Base-by-base conservation (phyloP, 2,888 invertebrate genomes). In the Limenitis camilla region DNA sequence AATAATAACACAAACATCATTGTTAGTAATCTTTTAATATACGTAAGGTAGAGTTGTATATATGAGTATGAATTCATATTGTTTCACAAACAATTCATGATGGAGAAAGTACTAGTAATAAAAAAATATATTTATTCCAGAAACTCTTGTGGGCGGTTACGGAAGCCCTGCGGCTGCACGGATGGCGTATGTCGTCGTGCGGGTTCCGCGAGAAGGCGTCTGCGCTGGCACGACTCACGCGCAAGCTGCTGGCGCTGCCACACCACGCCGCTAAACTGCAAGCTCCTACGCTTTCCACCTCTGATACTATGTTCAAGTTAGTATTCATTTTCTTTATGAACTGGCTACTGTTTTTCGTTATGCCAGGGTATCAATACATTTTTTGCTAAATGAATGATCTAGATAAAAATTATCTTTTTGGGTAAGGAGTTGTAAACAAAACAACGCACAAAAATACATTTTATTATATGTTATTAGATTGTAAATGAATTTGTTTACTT, bases 111-210 rank as follows among this genome's bases (percentile, higher is more conserved):
- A 42, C 6, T 28, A 30, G 4, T 8, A 6, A 28, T 40, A n/a
- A 4, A 28, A 28, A 6, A 28, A 42, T 9, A 30, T 33, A 19
- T 32, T 35, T 45, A 9, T 47, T 46, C 3, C 72, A 93, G 93
- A 95, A 95, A 89, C 82, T 95, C 29, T 79, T 94, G 11, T 94
- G 94, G 94, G 94, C 94, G 0, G 93, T 94, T 5, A 92, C 94
- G 3, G 92, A 93, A 67, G 93, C 94, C 0, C 79, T 95, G 11
- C 90, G 93, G 40, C 85, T 88, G 29, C 92, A 92, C 72, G 93
- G 93, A 38, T 91, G 94, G 68, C 90, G 90, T 0, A 89, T 91
- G 81, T 88, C 86, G 0, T 93, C 94, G 63, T 89, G 91, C 0
- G 89, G 91, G 39, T 95, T 94, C 78, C 91, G 93, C 51, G 89